Conservation (phyloP, 2,888 invertebrate genomes). For the Plebejus anna region DNA sequence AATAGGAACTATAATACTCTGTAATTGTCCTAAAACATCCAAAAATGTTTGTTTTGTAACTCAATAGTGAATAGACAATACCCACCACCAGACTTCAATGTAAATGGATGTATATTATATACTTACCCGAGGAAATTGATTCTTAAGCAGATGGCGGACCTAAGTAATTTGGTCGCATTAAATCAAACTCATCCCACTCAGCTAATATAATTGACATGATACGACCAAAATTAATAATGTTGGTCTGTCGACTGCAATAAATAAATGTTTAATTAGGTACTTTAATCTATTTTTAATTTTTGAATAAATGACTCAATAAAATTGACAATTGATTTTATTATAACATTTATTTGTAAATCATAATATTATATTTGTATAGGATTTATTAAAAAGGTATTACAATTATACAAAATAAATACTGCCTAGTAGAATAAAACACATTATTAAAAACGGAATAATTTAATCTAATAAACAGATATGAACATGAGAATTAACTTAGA, state of each 20-base stretch:
- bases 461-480: constrained; percentile 57
- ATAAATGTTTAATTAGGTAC: background rate
- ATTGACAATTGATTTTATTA: background rate
- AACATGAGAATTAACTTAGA: constrained; percentile 60
- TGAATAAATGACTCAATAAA: background rate
- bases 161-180: too few species aligned
- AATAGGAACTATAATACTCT: background rate
- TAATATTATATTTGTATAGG: background rate
- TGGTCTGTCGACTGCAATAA: background rate
- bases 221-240: too few species aligned
- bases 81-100: background rate
- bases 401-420: constrained; percentile 20
- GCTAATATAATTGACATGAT: too few species aligned
- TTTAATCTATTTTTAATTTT: background rate
- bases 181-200: too few species aligned
- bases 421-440: constrained; percentile 37
- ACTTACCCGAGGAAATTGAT: too few species aligned
- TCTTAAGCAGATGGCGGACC: too few species aligned
- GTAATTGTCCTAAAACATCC: background rate
- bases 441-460: constrained; percentile 61
- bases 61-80: background rate
- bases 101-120: background rate
- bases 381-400: background rate
- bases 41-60: background rate
- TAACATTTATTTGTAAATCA: constrained; percentile 14